Conservation (phyloP, 2,113 vertebrate genomes). For the Columba livia region DNA sequence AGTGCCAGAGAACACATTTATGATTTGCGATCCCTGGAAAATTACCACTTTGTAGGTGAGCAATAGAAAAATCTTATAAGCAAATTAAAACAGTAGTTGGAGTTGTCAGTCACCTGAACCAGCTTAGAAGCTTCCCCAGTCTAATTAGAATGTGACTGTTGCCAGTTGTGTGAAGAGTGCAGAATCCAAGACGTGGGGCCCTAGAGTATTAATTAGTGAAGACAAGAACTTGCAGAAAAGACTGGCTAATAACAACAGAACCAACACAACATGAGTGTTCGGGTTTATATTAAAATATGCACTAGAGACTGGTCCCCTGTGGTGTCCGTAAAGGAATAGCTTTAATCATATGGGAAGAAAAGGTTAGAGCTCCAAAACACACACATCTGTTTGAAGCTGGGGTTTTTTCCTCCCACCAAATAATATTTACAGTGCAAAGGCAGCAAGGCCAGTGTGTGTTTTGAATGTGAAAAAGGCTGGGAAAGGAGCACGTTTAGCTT, state of each 20-base stretch:
- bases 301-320: constrained; percentile 86
- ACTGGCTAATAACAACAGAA: constrained; percentile 89
- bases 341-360: constrained; percentile 89
- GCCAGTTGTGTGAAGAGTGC: constrained; percentile 86
- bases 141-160: constrained; percentile 89
- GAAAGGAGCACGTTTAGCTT: constrained; percentile 67
- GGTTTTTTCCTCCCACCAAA: constrained; percentile 76
- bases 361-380: constrained; percentile 87
- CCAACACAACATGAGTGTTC: constrained; percentile 87
- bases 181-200: constrained; percentile 85
- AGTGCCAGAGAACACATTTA: constrained; percentile 98
- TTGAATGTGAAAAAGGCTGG: constrained; percentile 79
- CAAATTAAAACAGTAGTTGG: constrained; percentile 87
- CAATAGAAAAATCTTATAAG: constrained; percentile 83
- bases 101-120: constrained; percentile 84
- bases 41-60: constrained; percentile 98
- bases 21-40: constrained; percentile 97
- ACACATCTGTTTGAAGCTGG: constrained; percentile 85
- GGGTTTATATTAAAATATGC: constrained; percentile 88
- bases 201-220: constrained; percentile 92
- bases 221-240: constrained; percentile 87
- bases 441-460: constrained; percentile 82
- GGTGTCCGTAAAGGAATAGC: constrained; percentile 85
- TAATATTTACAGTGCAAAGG: constrained; percentile 84
- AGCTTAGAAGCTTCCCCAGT: constrained; percentile 82